Conservation (phyloP, 2,888 invertebrate species). For the Xestia sexstrigata region DNA sequence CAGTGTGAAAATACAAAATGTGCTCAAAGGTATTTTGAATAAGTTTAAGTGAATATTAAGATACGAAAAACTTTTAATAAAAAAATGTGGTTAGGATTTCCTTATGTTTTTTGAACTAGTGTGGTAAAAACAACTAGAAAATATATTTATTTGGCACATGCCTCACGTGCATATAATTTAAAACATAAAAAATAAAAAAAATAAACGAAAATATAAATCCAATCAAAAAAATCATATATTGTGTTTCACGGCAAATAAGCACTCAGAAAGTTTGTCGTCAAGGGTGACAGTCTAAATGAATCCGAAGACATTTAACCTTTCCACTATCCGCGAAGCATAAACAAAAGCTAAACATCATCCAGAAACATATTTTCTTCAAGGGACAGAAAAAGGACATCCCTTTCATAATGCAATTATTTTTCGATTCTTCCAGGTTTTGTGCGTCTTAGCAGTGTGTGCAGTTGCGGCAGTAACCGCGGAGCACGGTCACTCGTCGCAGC, state of each 20-base stretch:
- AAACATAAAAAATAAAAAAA: neutral
- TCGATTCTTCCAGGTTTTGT: conserved; percentile 46
- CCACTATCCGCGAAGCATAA: neutral
- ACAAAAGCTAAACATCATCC: neutral
- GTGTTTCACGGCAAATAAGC: neutral
- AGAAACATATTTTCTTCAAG: neutral
- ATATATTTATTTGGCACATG: neutral
- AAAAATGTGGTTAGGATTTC: neutral
- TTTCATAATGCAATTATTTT: neutral
- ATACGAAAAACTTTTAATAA: neutral
- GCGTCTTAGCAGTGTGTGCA: conserved; percentile 28
- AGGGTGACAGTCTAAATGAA: neutral
- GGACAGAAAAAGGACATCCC: neutral
- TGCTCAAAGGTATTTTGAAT: conserved; percentile 45
- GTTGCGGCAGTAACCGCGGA: conserved; percentile 40
- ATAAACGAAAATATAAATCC: neutral
- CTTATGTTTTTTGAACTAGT: neutral
- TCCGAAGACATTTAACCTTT: neutral
- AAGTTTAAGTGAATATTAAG: conserved; percentile 3
- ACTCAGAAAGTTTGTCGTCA: neutral
- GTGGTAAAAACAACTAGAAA: neutral
- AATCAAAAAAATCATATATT: neutral
- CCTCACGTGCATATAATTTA: neutral
- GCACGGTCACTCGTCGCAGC: conserved; percentile 70
- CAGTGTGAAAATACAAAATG: conserved; percentile 46